Base-by-base conservation (phyloP, 2,888 invertebrate species). In the Nudaria mundana region DNA sequence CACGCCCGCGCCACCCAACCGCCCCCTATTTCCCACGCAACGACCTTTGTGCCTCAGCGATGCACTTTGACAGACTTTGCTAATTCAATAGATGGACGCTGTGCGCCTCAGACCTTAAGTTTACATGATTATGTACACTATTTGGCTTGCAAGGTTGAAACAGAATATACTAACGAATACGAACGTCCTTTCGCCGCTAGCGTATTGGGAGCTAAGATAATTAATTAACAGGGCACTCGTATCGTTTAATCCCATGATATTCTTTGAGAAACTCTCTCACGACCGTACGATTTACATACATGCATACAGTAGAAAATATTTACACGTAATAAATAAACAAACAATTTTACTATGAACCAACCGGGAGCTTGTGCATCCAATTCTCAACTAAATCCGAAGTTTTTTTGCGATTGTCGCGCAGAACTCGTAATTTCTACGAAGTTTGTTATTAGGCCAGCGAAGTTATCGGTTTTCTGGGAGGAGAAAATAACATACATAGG, bases 11-110 rank as follows among this genome's bases (percentile, higher is more conserved):
- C 50, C 71, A 48, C n/a, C n/a, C n/a, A n/a, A n/a, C n/a, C n/a
- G n/a, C n/a, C 66, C 73, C 76, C 71, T 69, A 57, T 68, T 81
- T 84, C 85, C 87, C 87, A 87, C 87, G 87, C 87, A 87, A 87
- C 86, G 87, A 87, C 87, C 86, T 86, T 86, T 87, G 86, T 83
- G 86, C 84, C 81, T 80, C 83, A 63, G 72, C 85, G 78, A 81
- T 86, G 86, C 84, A 86, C 86, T 86, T 85, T 86, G 86, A 85
- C 86, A 86, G 86, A 84, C 81, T 86, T 86, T 81, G 83, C 85
- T 86, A 85, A 87, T 87, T 85, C 85, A 85, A 86, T 85, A 82
- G 83, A 85, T 82, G 85, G 83, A 82, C 84, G 79, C 69, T 69
- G 73, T 69, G 72, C 54, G 66, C 57, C 63, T 64, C 50, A 63